These are phyloP conservation scores for Abscondita cerata DNA, from an alignment of 2,888 invertebrate species.

Conservation along the genomic window DNA sequence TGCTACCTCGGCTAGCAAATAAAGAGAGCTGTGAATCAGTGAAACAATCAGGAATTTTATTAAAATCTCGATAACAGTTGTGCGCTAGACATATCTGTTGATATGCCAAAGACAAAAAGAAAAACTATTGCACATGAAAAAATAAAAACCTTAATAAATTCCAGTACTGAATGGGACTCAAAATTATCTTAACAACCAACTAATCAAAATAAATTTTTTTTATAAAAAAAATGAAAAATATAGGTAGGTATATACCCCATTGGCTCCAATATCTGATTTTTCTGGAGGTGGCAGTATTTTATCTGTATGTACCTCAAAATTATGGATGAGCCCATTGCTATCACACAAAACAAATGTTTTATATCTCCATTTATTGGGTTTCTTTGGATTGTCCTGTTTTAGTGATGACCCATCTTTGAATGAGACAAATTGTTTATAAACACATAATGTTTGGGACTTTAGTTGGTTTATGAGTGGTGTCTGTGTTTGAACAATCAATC, in stretches of 20 bases:
- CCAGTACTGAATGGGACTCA: too few relatives aligned
- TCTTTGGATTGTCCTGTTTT: slow-evolving; percentile 17
- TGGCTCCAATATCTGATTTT: slow-evolving; percentile 13
- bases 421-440: slow-evolving; percentile 17
- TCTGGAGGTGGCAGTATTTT: slow-evolving; percentile 12
- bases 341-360: slow-evolving; percentile 12
- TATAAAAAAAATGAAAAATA: too few relatives aligned
- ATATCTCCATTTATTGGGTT: slow-evolving; percentile 15
- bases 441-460: slow-evolving; percentile 17
- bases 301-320: slow-evolving; percentile 18
- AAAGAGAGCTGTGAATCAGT: too few relatives aligned
- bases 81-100: too few relatives aligned
- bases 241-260: slow-evolving; percentile 7
- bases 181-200: too few relatives aligned
- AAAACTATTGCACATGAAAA: too few relatives aligned
- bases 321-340: slow-evolving; percentile 6
- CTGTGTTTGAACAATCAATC: not conserved
- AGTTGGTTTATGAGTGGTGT: not conserved
- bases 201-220: too few relatives aligned
- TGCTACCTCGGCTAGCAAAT: too few relatives aligned
- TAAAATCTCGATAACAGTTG: too few relatives aligned
- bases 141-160: too few relatives aligned
- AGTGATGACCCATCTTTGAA: slow-evolving; percentile 9
- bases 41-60: too few relatives aligned
- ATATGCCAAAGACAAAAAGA: too few relatives aligned